These are phyloP conservation scores for Coleophora deauratella DNA, from an alignment of 2,888 invertebrate genomes.

Conservation along the genomic window DNA sequence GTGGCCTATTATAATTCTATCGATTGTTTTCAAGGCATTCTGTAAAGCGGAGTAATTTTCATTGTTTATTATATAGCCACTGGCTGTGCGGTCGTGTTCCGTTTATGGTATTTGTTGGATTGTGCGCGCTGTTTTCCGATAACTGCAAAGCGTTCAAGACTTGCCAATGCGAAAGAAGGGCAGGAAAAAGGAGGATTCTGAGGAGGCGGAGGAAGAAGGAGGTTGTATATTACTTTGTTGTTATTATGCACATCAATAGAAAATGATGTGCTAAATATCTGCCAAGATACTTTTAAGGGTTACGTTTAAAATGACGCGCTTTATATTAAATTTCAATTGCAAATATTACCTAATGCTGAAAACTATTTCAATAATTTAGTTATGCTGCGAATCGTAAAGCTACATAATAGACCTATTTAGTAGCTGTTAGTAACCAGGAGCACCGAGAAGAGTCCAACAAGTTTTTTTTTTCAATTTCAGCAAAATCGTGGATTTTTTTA, in stretches of 20 bases:
- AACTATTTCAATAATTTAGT: too few species aligned
- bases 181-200: conserved; percentile 64
- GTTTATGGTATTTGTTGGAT: background rate
- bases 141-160: conserved; percentile 51
- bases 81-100: conserved; percentile 13
- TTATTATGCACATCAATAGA: background rate
- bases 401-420: too few species aligned
- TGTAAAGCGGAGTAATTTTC: conserved; percentile 20
- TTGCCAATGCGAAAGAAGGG: conserved; percentile 69
- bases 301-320: too few species aligned
- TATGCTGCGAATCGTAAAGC: too few species aligned
- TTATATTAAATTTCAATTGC: too few species aligned
- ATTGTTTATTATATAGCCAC: conserved; percentile 17
- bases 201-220: conserved; percentile 44
- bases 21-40: conserved; percentile 7
- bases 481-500: too few species aligned
- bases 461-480: too few species aligned
- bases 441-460: too few species aligned
- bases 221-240: conserved; percentile 21
- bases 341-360: too few species aligned
- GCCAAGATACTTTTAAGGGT: too few species aligned
- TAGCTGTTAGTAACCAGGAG: too few species aligned
- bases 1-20: background rate
- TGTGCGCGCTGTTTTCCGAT: conserved; percentile 53
- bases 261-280: too few species aligned